phyloP scores from a whole-genome alignment of 1,140 invertebrate species.

The Drosophila miranda region DNA sequence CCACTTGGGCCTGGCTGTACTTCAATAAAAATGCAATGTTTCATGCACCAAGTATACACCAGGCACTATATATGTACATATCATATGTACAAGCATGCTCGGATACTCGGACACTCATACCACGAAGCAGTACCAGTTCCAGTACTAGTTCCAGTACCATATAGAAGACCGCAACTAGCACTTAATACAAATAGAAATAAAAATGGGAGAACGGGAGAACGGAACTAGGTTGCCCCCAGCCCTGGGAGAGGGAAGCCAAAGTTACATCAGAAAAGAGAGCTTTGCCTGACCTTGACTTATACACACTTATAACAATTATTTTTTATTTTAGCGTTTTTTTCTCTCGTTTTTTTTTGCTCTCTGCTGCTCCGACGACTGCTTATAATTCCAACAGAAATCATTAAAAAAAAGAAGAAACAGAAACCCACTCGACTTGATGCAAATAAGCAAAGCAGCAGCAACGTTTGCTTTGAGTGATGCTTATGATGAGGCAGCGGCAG shows the following conservation, averaged over 20 bases:
- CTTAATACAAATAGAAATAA: constrained; percentile 47
- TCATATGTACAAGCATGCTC: not conserved
- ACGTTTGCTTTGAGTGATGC: constrained; percentile 45
- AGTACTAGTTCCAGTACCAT: not conserved
- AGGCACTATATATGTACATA: too few relatives aligned
- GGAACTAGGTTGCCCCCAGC: constrained; percentile 38
- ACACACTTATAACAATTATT: constrained; percentile 59
- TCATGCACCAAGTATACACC: constrained; percentile 19
- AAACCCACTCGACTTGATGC: constrained; percentile 50
- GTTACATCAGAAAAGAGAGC: constrained; percentile 40
- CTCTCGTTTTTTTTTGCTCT: not conserved
- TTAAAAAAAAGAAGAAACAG: constrained; percentile 26
- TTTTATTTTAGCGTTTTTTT: constrained; percentile 25
- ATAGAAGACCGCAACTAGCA: constrained; percentile 30
- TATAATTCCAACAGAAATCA: constrained; percentile 48
- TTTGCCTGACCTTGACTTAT: constrained; percentile 55
- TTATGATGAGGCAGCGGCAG: constrained; percentile 18
- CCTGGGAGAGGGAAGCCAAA: constrained; percentile 1
- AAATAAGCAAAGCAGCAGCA: constrained; percentile 42
- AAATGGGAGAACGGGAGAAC: constrained; percentile 18
- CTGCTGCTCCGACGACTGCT: constrained; percentile 13
- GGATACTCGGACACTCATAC: constrained; percentile 18
- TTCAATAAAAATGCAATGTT: constrained; percentile 40
- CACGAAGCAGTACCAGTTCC: not conserved
- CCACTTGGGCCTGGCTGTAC: constrained; percentile 30